These are phyloP conservation scores for Danaus chrysippus DNA, from an alignment of 2,888 invertebrate species.

Conservation along the genomic window DNA sequence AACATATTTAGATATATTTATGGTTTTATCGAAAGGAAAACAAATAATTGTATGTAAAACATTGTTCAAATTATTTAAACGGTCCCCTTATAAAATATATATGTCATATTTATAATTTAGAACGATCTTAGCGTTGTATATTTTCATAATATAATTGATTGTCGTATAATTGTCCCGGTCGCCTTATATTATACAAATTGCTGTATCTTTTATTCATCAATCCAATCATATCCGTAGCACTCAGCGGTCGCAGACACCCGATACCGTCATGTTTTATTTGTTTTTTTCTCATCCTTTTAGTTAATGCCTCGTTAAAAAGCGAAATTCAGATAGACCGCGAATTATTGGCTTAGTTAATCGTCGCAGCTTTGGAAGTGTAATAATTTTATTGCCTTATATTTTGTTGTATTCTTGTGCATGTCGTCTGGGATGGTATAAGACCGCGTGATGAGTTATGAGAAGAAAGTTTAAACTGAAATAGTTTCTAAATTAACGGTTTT, in stretches of 20 bases:
- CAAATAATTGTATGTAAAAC: too few species aligned
- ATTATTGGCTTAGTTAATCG: slow-evolving; percentile 70
- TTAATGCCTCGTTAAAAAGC: slow-evolving; percentile 31
- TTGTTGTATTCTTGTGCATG: too few species aligned
- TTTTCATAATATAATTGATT: slow-evolving; percentile 51
- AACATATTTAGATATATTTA: too few species aligned
- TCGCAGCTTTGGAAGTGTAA: slow-evolving; percentile 32
- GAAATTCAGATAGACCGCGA: slow-evolving; percentile 46
- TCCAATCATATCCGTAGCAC: slow-evolving; percentile 67
- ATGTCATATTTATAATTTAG: slow-evolving; percentile 18
- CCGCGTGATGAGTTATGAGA: too few species aligned
- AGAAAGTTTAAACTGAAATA: too few species aligned
- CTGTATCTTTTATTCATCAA: slow-evolving; percentile 73
- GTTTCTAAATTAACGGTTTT: too few species aligned
- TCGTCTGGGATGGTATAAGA: too few species aligned
- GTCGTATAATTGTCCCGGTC: slow-evolving; percentile 60
- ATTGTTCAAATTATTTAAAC: neutral
- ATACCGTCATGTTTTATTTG: slow-evolving; percentile 45
- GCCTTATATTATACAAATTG: slow-evolving; percentile 69
- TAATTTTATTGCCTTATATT: too few species aligned
- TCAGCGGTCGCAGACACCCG: slow-evolving; percentile 63
- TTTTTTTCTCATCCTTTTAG: slow-evolving; percentile 32
- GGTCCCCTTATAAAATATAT: neutral
- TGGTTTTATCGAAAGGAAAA: too few species aligned
- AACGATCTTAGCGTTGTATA: slow-evolving; percentile 22